Conservation (phyloP, 2,113 vertebrate species). For the Pleuronectes platessa region DNA sequence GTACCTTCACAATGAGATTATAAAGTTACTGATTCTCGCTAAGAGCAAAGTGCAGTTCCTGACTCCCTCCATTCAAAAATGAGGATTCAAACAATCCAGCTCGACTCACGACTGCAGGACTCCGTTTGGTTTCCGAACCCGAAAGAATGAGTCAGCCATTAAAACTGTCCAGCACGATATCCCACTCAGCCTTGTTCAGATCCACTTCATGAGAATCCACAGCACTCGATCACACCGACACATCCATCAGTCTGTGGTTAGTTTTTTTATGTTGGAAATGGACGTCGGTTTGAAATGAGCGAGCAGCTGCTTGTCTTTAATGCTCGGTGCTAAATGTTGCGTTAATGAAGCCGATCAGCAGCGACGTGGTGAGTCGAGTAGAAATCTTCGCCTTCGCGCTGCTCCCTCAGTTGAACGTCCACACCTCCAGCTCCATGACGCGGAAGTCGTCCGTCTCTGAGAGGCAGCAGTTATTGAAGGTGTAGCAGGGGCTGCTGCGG, state of each 20-base stretch:
- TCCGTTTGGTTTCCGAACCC: conserved; percentile 38
- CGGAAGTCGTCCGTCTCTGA: conserved; percentile 82
- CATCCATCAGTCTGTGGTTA: conserved; percentile 37
- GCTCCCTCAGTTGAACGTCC: conserved; percentile 81
- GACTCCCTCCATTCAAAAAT: conserved; percentile 17
- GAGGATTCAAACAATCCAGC: conserved; percentile 30
- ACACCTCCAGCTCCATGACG: conserved; percentile 84
- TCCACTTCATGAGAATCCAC: conserved; percentile 30
- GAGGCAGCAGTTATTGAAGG: conserved; percentile 85
- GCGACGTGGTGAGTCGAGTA: not conserved
- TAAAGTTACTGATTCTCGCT: conserved; percentile 42
- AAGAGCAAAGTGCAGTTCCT: conserved; percentile 56
- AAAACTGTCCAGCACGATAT: conserved; percentile 9
- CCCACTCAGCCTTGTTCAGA: not conserved
- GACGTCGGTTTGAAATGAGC: conserved; percentile 33
- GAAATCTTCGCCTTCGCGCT: not conserved
- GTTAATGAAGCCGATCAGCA: conserved; percentile 30
- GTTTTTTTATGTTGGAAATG: conserved; percentile 9
- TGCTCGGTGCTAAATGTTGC: conserved; percentile 34
- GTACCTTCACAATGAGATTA: conserved; percentile 7
- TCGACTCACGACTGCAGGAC: conserved; percentile 18
- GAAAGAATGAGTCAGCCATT: conserved; percentile 54
- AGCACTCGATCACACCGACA: conserved; percentile 15
- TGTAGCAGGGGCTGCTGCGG: conserved; percentile 83
- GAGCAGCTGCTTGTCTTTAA: conserved; percentile 6